Base-by-base conservation (phyloP, 2,888 invertebrate species). In the Dioctria linearis region DNA sequence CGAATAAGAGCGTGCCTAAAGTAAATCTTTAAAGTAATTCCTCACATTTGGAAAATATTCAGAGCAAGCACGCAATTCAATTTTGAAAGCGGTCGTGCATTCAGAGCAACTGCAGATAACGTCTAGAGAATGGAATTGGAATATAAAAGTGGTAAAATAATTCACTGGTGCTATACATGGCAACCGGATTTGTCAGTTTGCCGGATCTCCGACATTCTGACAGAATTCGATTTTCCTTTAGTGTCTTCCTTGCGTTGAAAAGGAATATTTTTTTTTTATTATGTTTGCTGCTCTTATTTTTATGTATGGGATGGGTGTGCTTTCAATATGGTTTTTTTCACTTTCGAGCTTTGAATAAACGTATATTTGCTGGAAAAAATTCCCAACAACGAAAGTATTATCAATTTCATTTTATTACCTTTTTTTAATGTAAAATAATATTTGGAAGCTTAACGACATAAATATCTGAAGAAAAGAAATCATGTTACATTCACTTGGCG, bases 41-140 rank as follows among this genome's bases (percentile, higher is more conserved):
- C 25, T 11, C n/a, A 57, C 57, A 3, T 57, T 57, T n/a, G 11
- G 57, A 57, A 13, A 11, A 25, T 57, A 57, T 57, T 57, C 57
- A 57, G 57, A 57, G 25, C 57, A 25, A 57, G 57, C 57, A 57
- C 57, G 57, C 57, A 57, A 57, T 57, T 57, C 57, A 57, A 57
- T 57, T 57, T 57, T 57, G 57, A 57, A 57, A 57, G 57, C 57
- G 57, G 57, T 57, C 57, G 57, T 57, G 57, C 57, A 57, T 57
- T 25, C 57, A 57, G 11, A 57, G 57, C 57, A 25, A 57, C 11
- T 57, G n/a, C 57, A 57, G 57, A 57, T 57, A 11, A 5, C 57
- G 57, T 57, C 57, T 57, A 57, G 57, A 57, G 57, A 57, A 57
- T 57, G 57, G 57, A 57, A 57, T 57, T 57, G 57, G 57, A 57